These are phyloP conservation scores for Phania funesta DNA, from an alignment of 2,888 invertebrate species.

Conservation along the genomic window DNA sequence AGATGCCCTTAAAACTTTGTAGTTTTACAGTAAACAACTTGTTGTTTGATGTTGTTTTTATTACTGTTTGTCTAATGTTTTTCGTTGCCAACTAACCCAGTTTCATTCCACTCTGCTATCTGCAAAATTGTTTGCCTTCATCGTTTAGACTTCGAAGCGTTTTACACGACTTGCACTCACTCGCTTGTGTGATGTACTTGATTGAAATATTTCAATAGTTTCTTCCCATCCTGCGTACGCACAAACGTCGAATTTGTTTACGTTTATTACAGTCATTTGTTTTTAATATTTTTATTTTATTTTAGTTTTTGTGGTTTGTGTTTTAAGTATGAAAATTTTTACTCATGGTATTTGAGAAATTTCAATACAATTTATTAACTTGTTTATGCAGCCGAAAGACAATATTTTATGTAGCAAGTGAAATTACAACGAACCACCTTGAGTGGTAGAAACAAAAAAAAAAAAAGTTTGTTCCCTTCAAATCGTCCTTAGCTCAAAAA, in stretches of 20 bases:
- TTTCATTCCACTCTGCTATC: neutral
- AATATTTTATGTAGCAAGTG: neutral
- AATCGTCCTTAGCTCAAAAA: no score
- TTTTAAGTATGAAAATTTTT: no score
- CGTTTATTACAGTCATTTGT: no score
- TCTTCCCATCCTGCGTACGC: conserved; percentile 19
- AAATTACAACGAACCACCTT: neutral
- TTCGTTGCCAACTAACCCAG: conserved; percentile 46
- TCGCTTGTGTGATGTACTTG: neutral
- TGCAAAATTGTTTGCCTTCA: neutral
- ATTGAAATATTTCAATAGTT: neutral
- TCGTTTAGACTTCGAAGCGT: neutral
- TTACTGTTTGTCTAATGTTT: neutral
- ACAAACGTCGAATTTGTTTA: conserved; percentile 29
- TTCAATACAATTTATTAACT: no score
- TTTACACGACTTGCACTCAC: neutral
- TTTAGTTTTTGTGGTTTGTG: neutral
- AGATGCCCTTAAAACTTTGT: conserved; percentile 12
- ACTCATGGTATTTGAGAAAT: neutral
- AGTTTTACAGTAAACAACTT: conserved; percentile 35
- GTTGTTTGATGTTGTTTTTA: neutral
- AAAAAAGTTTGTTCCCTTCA: neutral
- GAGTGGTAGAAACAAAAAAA: neutral
- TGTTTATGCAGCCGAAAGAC: neutral
- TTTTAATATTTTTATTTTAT: no score